Evolutionary conservation across 1,140 invertebrate genomes (phyloP).

Genomic region (Heliconius hewitsoni): DNA sequence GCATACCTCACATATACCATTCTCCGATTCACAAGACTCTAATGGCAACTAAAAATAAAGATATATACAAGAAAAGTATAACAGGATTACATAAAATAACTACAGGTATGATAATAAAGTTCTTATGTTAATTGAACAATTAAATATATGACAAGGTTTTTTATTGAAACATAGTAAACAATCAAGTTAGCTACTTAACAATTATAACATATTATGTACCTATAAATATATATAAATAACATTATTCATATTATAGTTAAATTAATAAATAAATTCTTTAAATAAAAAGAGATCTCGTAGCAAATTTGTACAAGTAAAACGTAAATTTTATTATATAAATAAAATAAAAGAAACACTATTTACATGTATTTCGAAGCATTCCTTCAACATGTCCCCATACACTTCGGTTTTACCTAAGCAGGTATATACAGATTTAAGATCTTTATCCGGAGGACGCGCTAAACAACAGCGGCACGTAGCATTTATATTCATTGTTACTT

Average conservation of each 20-base stretch:
- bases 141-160: not conserved
- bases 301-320: not conserved
- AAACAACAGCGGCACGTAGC: constrained; percentile 62
- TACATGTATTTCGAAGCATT: constrained; percentile 71
- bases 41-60: constrained; percentile 48
- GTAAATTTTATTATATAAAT: not conserved
- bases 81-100: not conserved
- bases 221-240: not conserved
- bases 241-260: not conserved
- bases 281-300: not conserved
- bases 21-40: constrained; percentile 32
- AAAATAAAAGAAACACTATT: constrained; percentile 31
- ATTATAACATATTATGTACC: not conserved
- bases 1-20: constrained; percentile 72
- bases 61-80: not conserved
- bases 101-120: not conserved
- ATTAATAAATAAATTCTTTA: not conserved
- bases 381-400: constrained; percentile 67
- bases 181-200: not conserved
- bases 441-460: constrained; percentile 56
- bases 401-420: constrained; percentile 57
- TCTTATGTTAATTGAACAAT: not conserved
- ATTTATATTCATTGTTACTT: constrained; percentile 40
- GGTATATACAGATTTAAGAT: constrained; percentile 53
- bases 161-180: not conserved